Conservation (phyloP, 2,888 invertebrate genomes). For the Drosophila kokeensis region DNA sequence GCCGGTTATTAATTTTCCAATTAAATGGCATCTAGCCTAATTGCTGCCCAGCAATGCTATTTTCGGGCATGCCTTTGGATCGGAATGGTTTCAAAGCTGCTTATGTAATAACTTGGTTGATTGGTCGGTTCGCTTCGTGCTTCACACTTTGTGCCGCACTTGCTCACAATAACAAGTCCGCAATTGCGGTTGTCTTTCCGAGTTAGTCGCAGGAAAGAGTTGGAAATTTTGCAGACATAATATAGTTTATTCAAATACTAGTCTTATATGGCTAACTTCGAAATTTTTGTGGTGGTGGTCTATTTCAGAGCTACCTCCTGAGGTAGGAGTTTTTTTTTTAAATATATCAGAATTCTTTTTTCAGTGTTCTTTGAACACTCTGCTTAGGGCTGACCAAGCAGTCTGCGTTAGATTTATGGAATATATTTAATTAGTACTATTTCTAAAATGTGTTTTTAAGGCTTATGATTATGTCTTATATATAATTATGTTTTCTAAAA, state of each 20-base stretch:
- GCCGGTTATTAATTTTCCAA: slow-evolving; percentile 69
- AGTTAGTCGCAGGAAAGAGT: background rate
- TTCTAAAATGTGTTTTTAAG: background rate
- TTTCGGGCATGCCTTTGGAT: slow-evolving; percentile 8
- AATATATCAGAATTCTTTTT: background rate
- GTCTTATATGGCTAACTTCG: background rate
- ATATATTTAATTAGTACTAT: background rate
- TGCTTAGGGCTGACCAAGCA: too few relatives aligned
- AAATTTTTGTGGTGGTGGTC: too few relatives aligned
- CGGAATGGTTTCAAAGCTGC: slow-evolving; percentile 19
- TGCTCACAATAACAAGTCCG: background rate
- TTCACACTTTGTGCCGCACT: background rate
- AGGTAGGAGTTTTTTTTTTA: background rate
- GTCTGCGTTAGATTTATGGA: background rate
- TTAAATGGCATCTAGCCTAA: slow-evolving; percentile 53
- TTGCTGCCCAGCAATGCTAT: slow-evolving; percentile 47
- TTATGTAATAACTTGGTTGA: slow-evolving; percentile 13
- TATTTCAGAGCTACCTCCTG: background rate
- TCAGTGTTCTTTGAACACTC: background rate
- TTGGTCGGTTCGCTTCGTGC: background rate
- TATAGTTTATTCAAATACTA: background rate
- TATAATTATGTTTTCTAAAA: too few relatives aligned
- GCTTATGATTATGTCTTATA: background rate
- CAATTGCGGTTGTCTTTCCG: background rate
- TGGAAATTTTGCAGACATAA: background rate